These are phyloP conservation scores for Emydocephalus ijimae DNA, from an alignment of 2,113 vertebrate species.

Conservation along the genomic window DNA sequence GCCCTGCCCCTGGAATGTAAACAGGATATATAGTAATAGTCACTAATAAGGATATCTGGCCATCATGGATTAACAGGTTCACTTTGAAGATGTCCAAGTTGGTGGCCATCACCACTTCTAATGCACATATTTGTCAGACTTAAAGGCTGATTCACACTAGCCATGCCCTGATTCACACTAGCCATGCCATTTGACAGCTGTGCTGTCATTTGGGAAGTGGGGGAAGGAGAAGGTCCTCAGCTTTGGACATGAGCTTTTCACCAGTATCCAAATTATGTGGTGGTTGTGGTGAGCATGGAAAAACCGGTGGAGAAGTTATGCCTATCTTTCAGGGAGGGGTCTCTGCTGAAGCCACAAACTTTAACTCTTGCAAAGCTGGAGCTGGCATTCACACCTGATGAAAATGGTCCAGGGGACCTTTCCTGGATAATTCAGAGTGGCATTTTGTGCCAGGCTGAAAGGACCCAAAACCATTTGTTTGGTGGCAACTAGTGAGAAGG, in stretches of 20 bases:
- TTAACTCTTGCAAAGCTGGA: neutral
- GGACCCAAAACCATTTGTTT: neutral
- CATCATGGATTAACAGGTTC: neutral
- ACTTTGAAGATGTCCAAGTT: neutral
- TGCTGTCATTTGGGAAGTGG: neutral
- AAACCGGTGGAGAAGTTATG: neutral
- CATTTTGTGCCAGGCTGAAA: neutral
- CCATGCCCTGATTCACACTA: neutral
- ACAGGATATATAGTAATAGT: neutral
- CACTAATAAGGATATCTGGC: neutral
- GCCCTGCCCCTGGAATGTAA: neutral
- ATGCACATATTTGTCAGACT: neutral
- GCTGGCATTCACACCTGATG: too few relatives aligned
- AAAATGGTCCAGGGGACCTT: neutral
- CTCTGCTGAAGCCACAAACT: rapidly evolving
- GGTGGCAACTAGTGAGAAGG: neutral
- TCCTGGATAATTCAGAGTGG: neutral
- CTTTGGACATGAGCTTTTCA: slow-evolving; percentile 18
- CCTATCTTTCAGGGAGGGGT: rapidly evolving
- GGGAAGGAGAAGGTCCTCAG: neutral
- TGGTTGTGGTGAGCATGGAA: neutral
- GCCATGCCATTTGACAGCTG: neutral
- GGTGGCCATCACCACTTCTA: neutral
- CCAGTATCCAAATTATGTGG: slow-evolving; percentile 30
- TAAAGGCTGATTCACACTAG: neutral